Conservation (phyloP, 2,888 invertebrate genomes). For the Andrena minutula region DNA sequence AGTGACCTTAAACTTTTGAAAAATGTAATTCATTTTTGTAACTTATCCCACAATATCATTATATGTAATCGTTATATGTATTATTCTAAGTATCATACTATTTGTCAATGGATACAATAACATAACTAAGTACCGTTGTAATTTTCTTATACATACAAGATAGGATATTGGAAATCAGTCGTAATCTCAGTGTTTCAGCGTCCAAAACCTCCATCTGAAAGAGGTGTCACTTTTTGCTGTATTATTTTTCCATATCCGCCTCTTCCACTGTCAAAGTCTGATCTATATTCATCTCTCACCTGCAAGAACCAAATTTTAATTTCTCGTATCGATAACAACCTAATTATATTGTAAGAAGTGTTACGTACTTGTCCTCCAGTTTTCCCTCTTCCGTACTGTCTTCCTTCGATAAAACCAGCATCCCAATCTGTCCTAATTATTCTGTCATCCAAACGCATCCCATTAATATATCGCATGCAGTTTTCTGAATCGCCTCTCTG, state of each 20-base stretch:
- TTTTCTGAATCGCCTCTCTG: constrained; percentile 90
- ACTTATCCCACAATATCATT: neutral
- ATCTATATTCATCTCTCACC: constrained; percentile 99
- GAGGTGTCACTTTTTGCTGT: constrained; percentile 91
- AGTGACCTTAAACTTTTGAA: no score
- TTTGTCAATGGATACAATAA: neutral
- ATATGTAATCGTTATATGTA: neutral
- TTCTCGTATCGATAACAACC: neutral
- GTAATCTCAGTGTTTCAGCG: constrained; percentile 73
- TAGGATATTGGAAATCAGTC: constrained; percentile 8
- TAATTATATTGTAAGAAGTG: constrained; percentile 17
- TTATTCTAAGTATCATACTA: neutral
- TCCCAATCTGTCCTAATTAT: constrained; percentile 99
- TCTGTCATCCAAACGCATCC: constrained; percentile 97
- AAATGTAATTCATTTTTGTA: neutral
- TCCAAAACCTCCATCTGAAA: constrained; percentile 82
- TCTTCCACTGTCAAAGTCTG: constrained; percentile 98
- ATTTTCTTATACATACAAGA: constrained; percentile 40
- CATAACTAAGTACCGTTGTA: constrained; percentile 1
- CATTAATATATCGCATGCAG: constrained; percentile 97
- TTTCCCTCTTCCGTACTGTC: constrained; percentile 99
- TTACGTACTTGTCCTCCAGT: constrained; percentile 96
- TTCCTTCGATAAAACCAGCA: constrained; percentile 98
- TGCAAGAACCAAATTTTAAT: constrained; percentile 82
- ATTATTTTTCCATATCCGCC: constrained; percentile 99